Evolutionary conservation across 2,797 vertebrate species (phyloP), one percentile per base, ranked within the genome.

Genomic region (Alexandromys oeconomus): DNA sequence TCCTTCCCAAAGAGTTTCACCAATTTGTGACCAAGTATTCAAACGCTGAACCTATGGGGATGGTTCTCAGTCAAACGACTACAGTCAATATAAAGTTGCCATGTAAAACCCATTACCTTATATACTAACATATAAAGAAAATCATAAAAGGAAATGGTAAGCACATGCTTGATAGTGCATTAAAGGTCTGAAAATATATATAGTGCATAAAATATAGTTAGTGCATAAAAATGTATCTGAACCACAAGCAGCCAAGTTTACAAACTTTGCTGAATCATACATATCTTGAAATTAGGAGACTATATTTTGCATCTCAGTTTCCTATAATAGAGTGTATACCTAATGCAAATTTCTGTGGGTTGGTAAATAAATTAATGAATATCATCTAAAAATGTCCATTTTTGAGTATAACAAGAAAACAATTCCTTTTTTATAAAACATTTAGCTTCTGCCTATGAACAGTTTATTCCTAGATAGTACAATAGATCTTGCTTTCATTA

Each of bases 251-350:
- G 3, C 40, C 82, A 57, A 89, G 48, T 77, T 37, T 84, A 63
- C 31, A 87, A 48, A 0, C 1, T 13, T 43, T 94, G 80, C 17
- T 67, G 4, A 29, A 59, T 15, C 31, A 31, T n/a, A 2, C 5
- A 27, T 46, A 48, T 65, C 9, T 91, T 94, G 43, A 95, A 81
- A 86, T 87, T 78, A 82, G 29, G 27, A 34, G 12, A 77, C 57
- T 80, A 5, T 89, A 87, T 96, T 89, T 80, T 59, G 19, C 23
- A 59, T 92, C 21, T 92, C 82, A 80, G 5, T 89, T 40, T n/a
- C 27, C 14, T 92, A 31, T 0, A 81, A 34, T 17, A 78, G 79
- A 2, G 1, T 67, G 15, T 1, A 89, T 27, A 84, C 31, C 76
- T 79, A 74, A 94, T 91, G 34, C 51, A 5, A 23, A 59, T 40